phyloP scores from a whole-genome alignment of 1,140 invertebrate species.

The Semibalanus balanoides region DNA sequence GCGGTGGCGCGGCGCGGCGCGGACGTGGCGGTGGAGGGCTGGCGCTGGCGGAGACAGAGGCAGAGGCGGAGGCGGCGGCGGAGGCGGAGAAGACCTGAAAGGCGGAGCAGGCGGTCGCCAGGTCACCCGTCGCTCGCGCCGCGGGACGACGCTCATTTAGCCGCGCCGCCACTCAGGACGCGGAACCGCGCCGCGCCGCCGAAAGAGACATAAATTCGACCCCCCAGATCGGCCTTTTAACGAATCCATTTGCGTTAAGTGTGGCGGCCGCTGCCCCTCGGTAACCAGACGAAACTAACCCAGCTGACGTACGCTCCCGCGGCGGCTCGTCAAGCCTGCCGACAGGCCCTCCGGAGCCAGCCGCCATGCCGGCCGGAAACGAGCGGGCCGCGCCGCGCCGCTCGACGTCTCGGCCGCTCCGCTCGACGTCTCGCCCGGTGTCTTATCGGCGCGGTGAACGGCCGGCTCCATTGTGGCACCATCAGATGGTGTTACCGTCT shows the following conservation, averaged over 20 bases:
- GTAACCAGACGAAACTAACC: neutral
- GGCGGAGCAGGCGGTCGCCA: no score
- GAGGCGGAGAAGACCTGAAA: neutral
- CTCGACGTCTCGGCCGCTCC: no score
- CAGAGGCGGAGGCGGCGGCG: no score
- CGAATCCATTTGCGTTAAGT: constrained; percentile 2
- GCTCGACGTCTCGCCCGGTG: no score
- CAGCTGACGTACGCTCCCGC: neutral
- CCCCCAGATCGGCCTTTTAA: neutral
- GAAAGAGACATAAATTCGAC: neutral
- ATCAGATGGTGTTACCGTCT: neutral
- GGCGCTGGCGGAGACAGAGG: no score
- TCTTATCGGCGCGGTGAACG: neutral
- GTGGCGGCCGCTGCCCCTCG: neutral
- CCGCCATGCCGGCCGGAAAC: neutral
- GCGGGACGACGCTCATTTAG: neutral
- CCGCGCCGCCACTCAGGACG: neutral
- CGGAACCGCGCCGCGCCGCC: neutral
- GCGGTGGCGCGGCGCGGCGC: no score
- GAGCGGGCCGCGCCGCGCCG: neutral
- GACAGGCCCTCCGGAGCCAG: neutral
- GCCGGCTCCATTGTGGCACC: neutral
- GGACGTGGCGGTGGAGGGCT: no score
- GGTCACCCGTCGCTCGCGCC: no score
- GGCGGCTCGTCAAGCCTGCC: neutral